A percentile compares a stretch with the other conserved stretches of the same genome.
These are phyloP conservation scores for Drosophila formosana DNA, from an alignment of 2,888 invertebrate species.

Conservation along the genomic window DNA sequence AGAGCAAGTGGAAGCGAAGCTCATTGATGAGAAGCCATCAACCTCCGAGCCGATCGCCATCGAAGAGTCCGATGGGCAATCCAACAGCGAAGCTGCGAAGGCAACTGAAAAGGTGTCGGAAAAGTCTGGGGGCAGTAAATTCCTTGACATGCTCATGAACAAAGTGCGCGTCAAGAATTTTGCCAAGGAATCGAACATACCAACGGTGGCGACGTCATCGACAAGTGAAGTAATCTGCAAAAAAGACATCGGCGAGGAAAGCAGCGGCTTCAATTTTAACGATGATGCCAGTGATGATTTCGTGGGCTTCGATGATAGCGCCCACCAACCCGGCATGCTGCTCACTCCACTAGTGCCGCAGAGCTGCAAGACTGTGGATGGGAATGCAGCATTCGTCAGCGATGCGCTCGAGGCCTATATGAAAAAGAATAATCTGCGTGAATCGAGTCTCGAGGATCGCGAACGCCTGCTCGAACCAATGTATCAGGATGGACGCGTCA, in stretches of 20 bases:
- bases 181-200: slow-evolving; percentile 50
- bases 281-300: slow-evolving; percentile 76
- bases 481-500: slow-evolving; percentile 82
- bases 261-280: slow-evolving; percentile 4
- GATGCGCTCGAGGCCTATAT: slow-evolving; percentile 86
- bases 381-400: slow-evolving; percentile 85
- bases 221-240: background rate
- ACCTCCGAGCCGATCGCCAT: background rate
- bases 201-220: background rate
- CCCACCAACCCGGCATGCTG: slow-evolving; percentile 82
- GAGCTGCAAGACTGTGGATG: slow-evolving; percentile 58
- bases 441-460: slow-evolving; percentile 37
- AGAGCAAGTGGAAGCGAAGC: background rate
- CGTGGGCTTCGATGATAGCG: slow-evolving; percentile 83
- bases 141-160: slow-evolving; percentile 82
- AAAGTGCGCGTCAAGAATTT: slow-evolving; percentile 75
- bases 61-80: background rate
- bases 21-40: background rate
- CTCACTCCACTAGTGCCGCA: slow-evolving; percentile 82
- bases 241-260: background rate
- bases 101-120: slow-evolving; percentile 6
- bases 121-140: slow-evolving; percentile 67
- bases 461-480: slow-evolving; percentile 55
- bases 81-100: background rate
- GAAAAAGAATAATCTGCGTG: slow-evolving; percentile 80